phyloP scores from a whole-genome alignment of 1,140 invertebrate species.

The Tetramorium alpestre region DNA sequence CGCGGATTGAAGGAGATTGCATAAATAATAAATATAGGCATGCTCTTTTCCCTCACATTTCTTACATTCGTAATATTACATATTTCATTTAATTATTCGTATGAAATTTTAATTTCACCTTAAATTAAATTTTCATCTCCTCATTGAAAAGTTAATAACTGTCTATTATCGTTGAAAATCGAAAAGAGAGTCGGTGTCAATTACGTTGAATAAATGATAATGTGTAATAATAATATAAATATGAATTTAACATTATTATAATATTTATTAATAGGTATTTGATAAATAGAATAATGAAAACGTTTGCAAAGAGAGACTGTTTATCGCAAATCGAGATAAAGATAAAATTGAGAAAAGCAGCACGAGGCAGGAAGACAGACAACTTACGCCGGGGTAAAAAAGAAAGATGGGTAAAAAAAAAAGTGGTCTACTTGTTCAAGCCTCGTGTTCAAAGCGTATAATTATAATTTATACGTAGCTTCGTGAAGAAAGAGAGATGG shows the following conservation, averaged over 20 bases:
- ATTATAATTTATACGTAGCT: conserved; percentile 47
- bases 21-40: neutral
- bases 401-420: neutral
- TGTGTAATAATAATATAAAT: neutral
- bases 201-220: neutral
- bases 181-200: neutral
- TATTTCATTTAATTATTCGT: neutral
- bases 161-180: conserved; percentile 14
- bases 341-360: neutral
- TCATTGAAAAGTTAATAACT: neutral
- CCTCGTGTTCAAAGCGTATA: neutral
- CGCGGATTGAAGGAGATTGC: neutral
- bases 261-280: neutral
- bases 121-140: neutral
- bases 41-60: neutral
- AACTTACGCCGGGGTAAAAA: neutral
- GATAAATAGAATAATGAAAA: neutral
- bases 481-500: conserved; percentile 10
- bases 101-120: neutral
- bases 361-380: neutral
- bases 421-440: neutral
- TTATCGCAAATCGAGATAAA: neutral
- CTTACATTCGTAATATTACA: neutral
- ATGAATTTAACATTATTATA: neutral
- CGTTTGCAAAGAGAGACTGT: neutral